Evolutionary conservation across 1,140 invertebrate species (phyloP), one percentile per base, ranked within the genome.

Genomic region (Drosophila lowei): DNA sequence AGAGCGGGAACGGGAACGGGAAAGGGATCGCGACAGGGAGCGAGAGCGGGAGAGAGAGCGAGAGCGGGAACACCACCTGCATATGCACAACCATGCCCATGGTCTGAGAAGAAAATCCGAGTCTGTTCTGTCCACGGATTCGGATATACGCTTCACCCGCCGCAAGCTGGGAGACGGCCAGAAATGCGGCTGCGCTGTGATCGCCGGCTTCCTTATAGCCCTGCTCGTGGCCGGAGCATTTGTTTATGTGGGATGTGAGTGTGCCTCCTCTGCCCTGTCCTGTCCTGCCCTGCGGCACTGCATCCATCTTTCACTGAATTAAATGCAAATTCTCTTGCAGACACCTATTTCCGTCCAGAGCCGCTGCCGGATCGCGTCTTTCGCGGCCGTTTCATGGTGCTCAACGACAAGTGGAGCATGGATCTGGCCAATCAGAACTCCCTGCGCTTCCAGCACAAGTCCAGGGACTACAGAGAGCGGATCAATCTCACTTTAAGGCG

Each of bases 211-310:
- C 79, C 93, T 97, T 1, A 93, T 97, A 52, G 94, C 97, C 55
- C 93, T 97, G 0, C 93, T 97, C 9, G 94, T 97, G 34, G 95
- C 96, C 25, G 95, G 95, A 11, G 94, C 96, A 43, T 95, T 95
- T 47, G 95, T 98, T 55, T 98, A 98, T 91, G 94, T 97, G 77
- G 96, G 95, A 92, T 96, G 97, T 97, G 93, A 86, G 83, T 42
- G 7, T 18, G 6, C 7, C 30, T 7, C 28, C 23, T 25, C 23
- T 23, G 23, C 21, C 21, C 21, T 23, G 21, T 3, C 21, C 21
- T 23, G 23, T 4, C 0, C 23, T 25, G 28, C 28, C 6, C 28
- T 30, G 28, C 2, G 2, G 28, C 7, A 8, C 7, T 30, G 7
- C 23, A 13, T n/a, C 13, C 44, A 6, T 6, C 4, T 13, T 4